Evolutionary conservation across 1,140 invertebrate genomes (phyloP).

Genomic region (Delia radicum): DNA sequence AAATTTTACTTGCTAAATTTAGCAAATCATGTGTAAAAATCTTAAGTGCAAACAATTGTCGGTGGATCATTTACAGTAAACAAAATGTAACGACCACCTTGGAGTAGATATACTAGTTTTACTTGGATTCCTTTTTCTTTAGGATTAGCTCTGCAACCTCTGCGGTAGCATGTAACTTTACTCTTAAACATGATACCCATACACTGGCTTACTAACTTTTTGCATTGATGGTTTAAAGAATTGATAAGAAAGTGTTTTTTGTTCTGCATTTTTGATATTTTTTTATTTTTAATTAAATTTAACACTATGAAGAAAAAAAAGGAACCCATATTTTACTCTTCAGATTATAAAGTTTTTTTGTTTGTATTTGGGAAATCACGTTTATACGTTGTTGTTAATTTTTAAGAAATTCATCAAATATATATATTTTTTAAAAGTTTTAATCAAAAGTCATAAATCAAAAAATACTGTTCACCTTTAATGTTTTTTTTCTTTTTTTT

Average conservation of each 20-base stretch:
- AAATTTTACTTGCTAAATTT: slow-evolving; percentile 29
- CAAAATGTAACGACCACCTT: slow-evolving; percentile 44
- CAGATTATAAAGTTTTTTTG: background rate
- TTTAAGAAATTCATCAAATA: slow-evolving; percentile 13
- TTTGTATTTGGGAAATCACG: no score
- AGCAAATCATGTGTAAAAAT: slow-evolving; percentile 56
- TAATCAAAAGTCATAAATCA: slow-evolving; percentile 23
- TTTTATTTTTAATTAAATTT: slow-evolving; percentile 24
- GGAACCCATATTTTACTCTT: background rate
- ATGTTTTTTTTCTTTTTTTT: background rate
- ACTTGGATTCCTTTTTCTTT: background rate
- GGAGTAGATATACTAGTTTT: background rate
- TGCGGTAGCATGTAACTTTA: background rate
- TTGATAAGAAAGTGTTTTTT: slow-evolving; percentile 5
- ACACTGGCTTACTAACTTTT: background rate
- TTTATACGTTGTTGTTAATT: background rate
- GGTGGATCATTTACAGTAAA: slow-evolving; percentile 49
- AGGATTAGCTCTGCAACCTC: no score
- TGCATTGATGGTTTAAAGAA: slow-evolving; percentile 7
- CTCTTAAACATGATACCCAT: slow-evolving; percentile 3
- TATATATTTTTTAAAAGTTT: background rate
- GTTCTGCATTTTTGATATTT: background rate
- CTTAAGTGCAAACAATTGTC: slow-evolving; percentile 57
- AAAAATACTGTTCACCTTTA: slow-evolving; percentile 17
- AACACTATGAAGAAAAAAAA: background rate